Evolutionary conservation across 2,888 invertebrate species (phyloP).

Genomic region (Pristionchus fissidentatus): DNA sequence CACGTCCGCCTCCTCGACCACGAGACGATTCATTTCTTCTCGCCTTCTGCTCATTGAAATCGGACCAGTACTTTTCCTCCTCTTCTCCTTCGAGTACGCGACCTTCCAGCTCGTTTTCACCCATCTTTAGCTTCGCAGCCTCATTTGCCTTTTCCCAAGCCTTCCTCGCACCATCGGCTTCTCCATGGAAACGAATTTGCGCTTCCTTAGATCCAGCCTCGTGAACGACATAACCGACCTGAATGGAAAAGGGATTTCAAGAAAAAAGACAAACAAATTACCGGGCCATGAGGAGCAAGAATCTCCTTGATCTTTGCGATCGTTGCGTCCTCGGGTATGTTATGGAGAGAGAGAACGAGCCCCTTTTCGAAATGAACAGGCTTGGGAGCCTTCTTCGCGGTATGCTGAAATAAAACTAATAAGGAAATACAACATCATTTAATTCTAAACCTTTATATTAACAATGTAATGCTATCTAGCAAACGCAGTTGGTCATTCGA

Average conservation of each 20-base stretch:
- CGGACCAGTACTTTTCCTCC: slow-evolving; percentile 72
- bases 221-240: slow-evolving; percentile 63
- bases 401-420: slow-evolving; percentile 42
- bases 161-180: slow-evolving; percentile 61
- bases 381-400: slow-evolving; percentile 56
- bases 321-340: slow-evolving; percentile 57
- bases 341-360: slow-evolving; percentile 66
- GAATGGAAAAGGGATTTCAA: neutral
- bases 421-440: neutral
- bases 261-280: neutral
- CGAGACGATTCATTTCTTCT: slow-evolving; percentile 53
- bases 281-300: slow-evolving; percentile 78
- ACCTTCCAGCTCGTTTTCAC: slow-evolving; percentile 57
- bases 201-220: slow-evolving; percentile 58
- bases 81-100: slow-evolving; percentile 71
- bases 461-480: no score
- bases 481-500: neutral
- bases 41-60: slow-evolving; percentile 65
- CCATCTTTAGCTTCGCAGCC: slow-evolving; percentile 68
- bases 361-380: slow-evolving; percentile 68
- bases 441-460: neutral
- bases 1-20: slow-evolving; percentile 51
- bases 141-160: slow-evolving; percentile 70
- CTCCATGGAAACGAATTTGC: slow-evolving; percentile 55
- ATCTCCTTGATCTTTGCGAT: slow-evolving; percentile 83